Conservation (phyloP, 2,797 vertebrate genomes). For the Heliangelus exortis region DNA sequence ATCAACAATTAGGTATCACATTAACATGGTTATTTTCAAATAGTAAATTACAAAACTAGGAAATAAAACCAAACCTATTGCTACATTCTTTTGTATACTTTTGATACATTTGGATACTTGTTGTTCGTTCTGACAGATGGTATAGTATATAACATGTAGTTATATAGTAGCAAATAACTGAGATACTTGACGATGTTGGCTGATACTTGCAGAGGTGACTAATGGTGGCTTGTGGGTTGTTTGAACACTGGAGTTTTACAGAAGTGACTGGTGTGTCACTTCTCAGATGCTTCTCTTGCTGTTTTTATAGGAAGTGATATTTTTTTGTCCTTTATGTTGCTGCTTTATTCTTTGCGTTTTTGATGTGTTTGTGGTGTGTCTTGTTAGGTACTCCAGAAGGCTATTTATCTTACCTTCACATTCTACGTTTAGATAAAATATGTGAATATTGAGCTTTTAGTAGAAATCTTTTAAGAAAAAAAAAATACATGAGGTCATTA, state of each 20-base stretch:
- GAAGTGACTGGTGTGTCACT: background rate
- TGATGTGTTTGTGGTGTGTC: background rate
- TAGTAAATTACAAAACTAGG: background rate
- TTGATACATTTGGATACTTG: background rate
- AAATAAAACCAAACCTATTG: background rate
- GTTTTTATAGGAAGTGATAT: background rate
- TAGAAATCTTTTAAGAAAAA: background rate
- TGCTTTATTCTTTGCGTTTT: background rate
- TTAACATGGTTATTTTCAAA: background rate
- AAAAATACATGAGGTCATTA: fast-evolving
- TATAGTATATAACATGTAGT: background rate
- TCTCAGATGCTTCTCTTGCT: background rate
- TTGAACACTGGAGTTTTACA: background rate
- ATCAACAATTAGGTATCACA: background rate
- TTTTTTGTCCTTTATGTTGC: background rate
- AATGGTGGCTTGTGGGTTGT: background rate
- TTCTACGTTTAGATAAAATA: background rate
- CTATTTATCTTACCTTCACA: background rate
- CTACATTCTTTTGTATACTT: background rate
- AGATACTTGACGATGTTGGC: background rate
- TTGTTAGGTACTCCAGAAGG: background rate
- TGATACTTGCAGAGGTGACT: background rate
- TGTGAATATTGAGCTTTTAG: background rate
- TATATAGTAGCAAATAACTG: background rate
- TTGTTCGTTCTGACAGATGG: background rate